phyloP scores from a whole-genome alignment of 2,113 vertebrate genomes.

The Paramormyrops kingsleyae region DNA sequence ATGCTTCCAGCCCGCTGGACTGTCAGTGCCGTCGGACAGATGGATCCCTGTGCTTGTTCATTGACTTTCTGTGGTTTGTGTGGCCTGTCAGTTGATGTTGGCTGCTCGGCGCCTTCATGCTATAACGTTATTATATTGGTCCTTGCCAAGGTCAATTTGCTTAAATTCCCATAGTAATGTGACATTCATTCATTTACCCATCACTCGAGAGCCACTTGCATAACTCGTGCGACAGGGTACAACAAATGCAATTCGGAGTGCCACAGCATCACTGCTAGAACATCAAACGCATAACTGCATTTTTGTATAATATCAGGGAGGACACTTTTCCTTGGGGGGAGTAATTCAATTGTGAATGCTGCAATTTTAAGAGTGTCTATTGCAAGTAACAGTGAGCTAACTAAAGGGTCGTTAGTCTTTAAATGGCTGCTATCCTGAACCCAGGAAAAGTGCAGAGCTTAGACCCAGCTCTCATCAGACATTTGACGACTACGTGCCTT shows the following conservation, averaged over 20 bases:
- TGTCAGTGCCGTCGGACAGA: not conserved
- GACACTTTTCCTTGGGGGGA: not conserved
- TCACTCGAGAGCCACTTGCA: not conserved
- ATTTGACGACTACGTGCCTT: not conserved
- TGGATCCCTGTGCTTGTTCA: not conserved
- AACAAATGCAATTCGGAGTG: not conserved
- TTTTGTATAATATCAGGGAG: not conserved
- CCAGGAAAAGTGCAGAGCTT: not conserved
- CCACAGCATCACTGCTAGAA: not conserved
- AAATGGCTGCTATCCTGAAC: not conserved
- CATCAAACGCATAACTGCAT: not conserved
- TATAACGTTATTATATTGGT: not conserved
- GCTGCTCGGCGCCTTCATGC: not conserved
- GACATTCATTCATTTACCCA: not conserved
- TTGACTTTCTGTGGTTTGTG: not conserved
- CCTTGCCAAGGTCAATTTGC: slow-evolving; percentile 1
- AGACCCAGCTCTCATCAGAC: not conserved
- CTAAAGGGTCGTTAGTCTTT: not conserved
- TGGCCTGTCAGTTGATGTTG: not conserved
- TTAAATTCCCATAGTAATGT: not conserved
- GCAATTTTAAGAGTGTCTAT: not conserved
- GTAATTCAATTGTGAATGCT: not conserved
- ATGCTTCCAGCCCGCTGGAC: not conserved
- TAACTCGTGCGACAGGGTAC: not conserved
- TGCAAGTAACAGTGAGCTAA: not conserved